Percentiles rank a stretch among this genome's conserved stretches.
Evolutionary conservation across 2,888 invertebrate genomes (phyloP).

Genomic region (Meteorus colon): DNA sequence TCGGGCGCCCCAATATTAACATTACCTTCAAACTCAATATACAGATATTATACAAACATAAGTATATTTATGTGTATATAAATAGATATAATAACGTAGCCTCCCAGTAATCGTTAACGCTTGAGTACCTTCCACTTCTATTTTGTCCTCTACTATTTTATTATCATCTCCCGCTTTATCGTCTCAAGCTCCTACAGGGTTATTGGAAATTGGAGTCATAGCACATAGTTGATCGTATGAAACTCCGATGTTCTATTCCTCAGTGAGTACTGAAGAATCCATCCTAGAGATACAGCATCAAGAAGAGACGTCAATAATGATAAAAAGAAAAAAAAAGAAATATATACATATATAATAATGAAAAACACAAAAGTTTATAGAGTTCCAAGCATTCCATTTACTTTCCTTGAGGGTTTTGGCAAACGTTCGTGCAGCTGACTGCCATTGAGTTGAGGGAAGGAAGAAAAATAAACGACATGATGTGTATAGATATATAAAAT

Average conservation of each 20-base stretch:
- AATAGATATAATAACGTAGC: background rate
- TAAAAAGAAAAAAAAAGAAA: background rate
- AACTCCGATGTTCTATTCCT: slow-evolving; percentile 7
- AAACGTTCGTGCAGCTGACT: slow-evolving; percentile 26
- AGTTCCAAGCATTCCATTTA: slow-evolving; percentile 33
- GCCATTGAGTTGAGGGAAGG: slow-evolving; percentile 7
- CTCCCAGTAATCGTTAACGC: background rate
- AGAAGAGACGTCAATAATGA: background rate
- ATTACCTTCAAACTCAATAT: slow-evolving; percentile 1
- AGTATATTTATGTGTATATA: background rate
- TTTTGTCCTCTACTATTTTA: background rate
- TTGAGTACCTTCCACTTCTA: background rate
- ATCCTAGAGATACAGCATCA: background rate
- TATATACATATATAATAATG: slow-evolving; percentile 3
- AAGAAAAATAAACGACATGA: background rate
- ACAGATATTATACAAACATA: background rate
- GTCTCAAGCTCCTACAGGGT: background rate
- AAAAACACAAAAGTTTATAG: slow-evolving; percentile 20
- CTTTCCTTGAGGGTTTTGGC: slow-evolving; percentile 32
- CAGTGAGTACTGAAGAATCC: background rate
- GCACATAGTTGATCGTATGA: slow-evolving; percentile 23
- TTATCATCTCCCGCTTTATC: background rate
- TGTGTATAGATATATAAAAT: background rate
- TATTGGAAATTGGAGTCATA: slow-evolving; percentile 33
- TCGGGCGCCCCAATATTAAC: background rate